Base-by-base conservation (phyloP, 2,113 vertebrate species). In the Vimba vimba region DNA sequence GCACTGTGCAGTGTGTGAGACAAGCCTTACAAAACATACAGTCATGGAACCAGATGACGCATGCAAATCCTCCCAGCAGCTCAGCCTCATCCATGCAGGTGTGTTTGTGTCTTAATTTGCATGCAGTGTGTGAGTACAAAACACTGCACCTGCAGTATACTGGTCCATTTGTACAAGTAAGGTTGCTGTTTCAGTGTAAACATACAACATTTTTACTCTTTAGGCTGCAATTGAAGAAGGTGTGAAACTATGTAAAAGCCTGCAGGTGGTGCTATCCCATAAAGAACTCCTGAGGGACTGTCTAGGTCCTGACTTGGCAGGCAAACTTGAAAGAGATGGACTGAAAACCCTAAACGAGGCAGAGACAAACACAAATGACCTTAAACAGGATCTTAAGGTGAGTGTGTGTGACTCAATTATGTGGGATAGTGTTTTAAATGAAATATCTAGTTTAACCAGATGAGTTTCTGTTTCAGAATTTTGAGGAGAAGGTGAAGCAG, bases 241-340 rank as follows among this genome's bases (percentile, higher is more conserved):
- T 87, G 89, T 90, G 60, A 88, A 60, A 82, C 74, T 93, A 39
- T 77, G 79, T 30, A 23, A 43, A 6, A 77, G 43, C 87, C 93
- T 95, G 68, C 90, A 64, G 79, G 93, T 92, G 81, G 93, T 86
- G 0, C 91, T 95, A 27, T 93, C 93, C 2, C 91, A 93, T 81
- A 82, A 86, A 33, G 76, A 90, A 57, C 92, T 95, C 82, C 90
- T 95, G 11, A 86, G 12, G 10, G 93, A 91, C 82, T 94, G 91
- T 62, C 79, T 95, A 78, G 91, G 85, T 15, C 78, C 88, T 0
- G 92, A 87, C 1, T 60, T 92, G 69, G 83, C 90, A 33, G 90
- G 91, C 4, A 90, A 89, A 79, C 90, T 95, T 87, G 86, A 93
- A 80, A 91, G 71, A 59, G 90, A 94, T 0, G 62, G 80, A 50